Percentiles rank a stretch among this genome's conserved stretches.
Evolutionary conservation across 2,888 invertebrate species (phyloP).

Genomic region (Amorpha juglandis): DNA sequence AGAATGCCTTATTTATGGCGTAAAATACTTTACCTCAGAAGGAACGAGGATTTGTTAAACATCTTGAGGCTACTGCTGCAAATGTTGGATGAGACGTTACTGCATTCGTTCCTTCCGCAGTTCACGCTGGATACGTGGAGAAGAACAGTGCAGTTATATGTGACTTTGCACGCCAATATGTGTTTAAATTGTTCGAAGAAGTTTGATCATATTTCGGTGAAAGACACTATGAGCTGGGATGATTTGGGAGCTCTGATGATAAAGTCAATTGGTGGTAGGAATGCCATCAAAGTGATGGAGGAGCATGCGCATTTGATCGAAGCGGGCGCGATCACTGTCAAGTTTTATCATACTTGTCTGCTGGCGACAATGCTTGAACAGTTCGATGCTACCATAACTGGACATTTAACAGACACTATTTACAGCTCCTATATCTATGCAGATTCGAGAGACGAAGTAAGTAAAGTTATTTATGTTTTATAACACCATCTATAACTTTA

Average conservation of each 20-base stretch:
- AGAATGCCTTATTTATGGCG: constrained; percentile 87
- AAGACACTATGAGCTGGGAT: constrained; percentile 84
- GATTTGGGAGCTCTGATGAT: constrained; percentile 84
- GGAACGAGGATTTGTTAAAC: constrained; percentile 78
- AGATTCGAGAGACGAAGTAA: constrained; percentile 71
- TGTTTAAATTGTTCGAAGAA: constrained; percentile 86
- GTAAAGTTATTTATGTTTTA: constrained; percentile 10
- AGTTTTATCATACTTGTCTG: constrained; percentile 85
- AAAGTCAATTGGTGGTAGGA: constrained; percentile 84
- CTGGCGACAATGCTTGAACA: constrained; percentile 75
- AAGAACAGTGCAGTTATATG: constrained; percentile 79
- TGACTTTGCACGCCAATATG: constrained; percentile 81
- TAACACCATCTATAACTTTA: background rate
- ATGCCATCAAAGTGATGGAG: constrained; percentile 83
- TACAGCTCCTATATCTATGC: constrained; percentile 69
- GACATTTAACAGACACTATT: constrained; percentile 68
- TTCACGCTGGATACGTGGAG: constrained; percentile 86
- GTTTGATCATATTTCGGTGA: constrained; percentile 72
- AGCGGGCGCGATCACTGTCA: constrained; percentile 82
- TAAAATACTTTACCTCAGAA: constrained; percentile 79
- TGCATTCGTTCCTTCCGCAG: constrained; percentile 81
- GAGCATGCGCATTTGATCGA: constrained; percentile 83
- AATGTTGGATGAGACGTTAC: constrained; percentile 82
- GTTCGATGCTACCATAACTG: constrained; percentile 62
- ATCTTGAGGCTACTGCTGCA: constrained; percentile 84